Base-by-base conservation (phyloP, 2,113 vertebrate species). In the Dissostichus mawsoni region DNA sequence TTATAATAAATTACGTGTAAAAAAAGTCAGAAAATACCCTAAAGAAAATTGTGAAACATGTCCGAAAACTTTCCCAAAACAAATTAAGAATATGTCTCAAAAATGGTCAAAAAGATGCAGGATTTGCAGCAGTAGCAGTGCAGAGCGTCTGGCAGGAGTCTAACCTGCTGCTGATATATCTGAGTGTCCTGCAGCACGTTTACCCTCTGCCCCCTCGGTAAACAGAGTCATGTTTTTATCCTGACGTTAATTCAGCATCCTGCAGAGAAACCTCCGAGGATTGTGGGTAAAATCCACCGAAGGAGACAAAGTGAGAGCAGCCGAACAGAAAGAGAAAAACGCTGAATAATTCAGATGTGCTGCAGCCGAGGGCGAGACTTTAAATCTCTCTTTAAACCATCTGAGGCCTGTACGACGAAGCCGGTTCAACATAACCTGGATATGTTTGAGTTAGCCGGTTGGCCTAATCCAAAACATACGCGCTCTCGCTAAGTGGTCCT, bases 271-370 rank as follows among this genome's bases (percentile, higher is more conserved):
- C 76, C 75, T 73, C 67, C 1, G 20, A 48, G 69, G 68, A 58
- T 72, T 52, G 79, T 70, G 86, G 81, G 41, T 71, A 66, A 82
- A 17, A 4, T 69, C 50, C 71, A 66, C 3, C 29, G 76, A 47
- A 17, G 51, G 57, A 72, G 87, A 89, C 5, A 13, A 65, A 67
- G 71, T 45, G 74, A 68, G 55, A 66, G 61, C 76, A 78, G 77
- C 59, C 62, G 69, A 78, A 76, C 55, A 53, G 56, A 87, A 71
- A 74, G 76, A 85, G 84, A 90, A 71, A 87, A 87, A 84, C 11
- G 33, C 52, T 91, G 83, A 91, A 91, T 89, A 82, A 89, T 91
- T 91, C 85, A 89, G 53, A 59, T 48, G 29, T 41, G 58, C 16
- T 45, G 58, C 58, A 41, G 64, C 78, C 51, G 74, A 77, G 61